Base-by-base conservation (phyloP, 2,888 invertebrate species). In the Drosophila gaucha region DNA sequence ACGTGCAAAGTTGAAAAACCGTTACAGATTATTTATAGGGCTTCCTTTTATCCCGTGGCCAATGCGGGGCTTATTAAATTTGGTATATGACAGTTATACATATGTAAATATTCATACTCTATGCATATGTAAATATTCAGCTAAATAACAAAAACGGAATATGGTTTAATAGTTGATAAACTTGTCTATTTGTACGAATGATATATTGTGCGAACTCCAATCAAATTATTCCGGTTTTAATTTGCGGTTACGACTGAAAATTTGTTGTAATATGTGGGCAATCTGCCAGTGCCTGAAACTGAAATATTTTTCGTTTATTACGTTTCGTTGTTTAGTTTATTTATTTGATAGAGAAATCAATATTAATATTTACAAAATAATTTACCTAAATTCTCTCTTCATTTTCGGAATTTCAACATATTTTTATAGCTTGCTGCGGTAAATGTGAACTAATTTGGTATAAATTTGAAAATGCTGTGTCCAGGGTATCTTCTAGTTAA, bases 271-370 rank as follows among this genome's bases (percentile, higher is more conserved):
- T 28, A n/a, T 2, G 28, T 38, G 39, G 55, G 41, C 72, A 41
- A 71, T n/a, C 8, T 44, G 66, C 38, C 68, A 64, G 46, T 31
- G 46, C 10, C 39, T 31, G 18, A 16, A 12, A 30, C 6, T 18
- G 14, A 33, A 52, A 14, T 28, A 26, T 12, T 47, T 14, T 22
- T 4, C 49, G 49, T 41, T 62, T 46, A 35, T 22, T n/a, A 3
- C 9, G 22, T n/a, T 35, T 35, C n/a, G n/a, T 22, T 57, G 9
- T 35, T 58, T 43, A 8, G 30, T 50, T 26, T n/a, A 8, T 18
- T 3, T 50, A 18, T 38, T 50, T 28, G 22, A 24, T n/a, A 60
- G 14, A 60, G 18, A 38, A 46, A 46, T 31, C 6, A 62, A 26
- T 24, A 26, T 31, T 6, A 30, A 59, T 44, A 59, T 44, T 59